Evolutionary conservation across 1,140 invertebrate species (phyloP).

Genomic region (Macrostomum lignano): DNA sequence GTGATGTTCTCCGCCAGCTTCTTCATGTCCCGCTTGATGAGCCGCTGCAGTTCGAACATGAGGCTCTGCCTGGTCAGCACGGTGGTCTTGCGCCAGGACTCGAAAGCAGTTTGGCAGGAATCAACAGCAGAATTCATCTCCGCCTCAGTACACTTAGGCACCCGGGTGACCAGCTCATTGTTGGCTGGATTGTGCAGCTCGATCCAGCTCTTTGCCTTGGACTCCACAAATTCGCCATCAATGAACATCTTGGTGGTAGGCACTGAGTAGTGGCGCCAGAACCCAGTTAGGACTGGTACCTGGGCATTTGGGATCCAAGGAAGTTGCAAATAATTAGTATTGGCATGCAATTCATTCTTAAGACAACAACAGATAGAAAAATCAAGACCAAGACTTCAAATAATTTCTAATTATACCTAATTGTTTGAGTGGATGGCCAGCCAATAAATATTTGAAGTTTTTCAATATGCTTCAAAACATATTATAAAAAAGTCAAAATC

Average conservation of each 20-base stretch:
- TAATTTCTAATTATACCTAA: no score
- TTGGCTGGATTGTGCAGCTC: slow-evolving; percentile 62
- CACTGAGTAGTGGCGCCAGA: no score
- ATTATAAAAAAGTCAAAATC: no score
- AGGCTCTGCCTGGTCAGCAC: slow-evolving; percentile 68
- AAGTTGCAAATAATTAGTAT: no score
- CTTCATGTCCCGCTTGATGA: slow-evolving; percentile 49
- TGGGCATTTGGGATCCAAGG: no score
- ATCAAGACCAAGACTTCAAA: no score
- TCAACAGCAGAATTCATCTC: slow-evolving; percentile 74
- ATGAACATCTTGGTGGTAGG: slow-evolving; percentile 74
- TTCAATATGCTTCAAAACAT: no score
- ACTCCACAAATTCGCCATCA: slow-evolving; percentile 73
- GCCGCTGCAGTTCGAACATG: slow-evolving; percentile 62
- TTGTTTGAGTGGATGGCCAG: no score
- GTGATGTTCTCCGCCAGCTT: slow-evolving; percentile 69
- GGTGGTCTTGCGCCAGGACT: slow-evolving; percentile 63
- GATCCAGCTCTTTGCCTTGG: slow-evolving; percentile 62
- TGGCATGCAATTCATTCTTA: no score
- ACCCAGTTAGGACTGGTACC: no score
- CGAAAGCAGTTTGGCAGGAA: slow-evolving; percentile 50
- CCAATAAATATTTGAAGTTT: no score
- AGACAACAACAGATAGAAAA: no score
- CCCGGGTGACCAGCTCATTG: slow-evolving; percentile 40
- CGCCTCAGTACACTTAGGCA: slow-evolving; percentile 56